A percentile compares a stretch with the other conserved stretches of the same genome.
These are phyloP conservation scores for Salvator merianae DNA, from an alignment of 2,113 vertebrate genomes.

Conservation along the genomic window DNA sequence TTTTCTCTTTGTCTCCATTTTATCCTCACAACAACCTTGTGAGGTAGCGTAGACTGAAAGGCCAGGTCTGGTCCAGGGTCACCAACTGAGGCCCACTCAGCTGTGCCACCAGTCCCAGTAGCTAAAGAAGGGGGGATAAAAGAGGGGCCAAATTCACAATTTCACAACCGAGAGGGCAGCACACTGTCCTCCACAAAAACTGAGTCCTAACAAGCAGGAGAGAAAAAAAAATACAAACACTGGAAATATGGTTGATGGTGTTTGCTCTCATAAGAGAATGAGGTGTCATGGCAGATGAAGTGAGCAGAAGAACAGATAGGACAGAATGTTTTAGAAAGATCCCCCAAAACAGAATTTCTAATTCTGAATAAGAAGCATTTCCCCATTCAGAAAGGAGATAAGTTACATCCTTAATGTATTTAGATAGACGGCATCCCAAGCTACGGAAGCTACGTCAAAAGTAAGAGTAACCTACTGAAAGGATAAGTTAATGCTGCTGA, in stretches of 20 bases:
- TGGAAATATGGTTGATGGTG: not conserved
- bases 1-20: too few relatives aligned
- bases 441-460: constrained; percentile 43
- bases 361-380: not conserved
- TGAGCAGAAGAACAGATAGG: not conserved
- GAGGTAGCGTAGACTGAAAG: too few relatives aligned
- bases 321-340: too few relatives aligned
- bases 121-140: too few relatives aligned
- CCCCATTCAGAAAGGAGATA: constrained; percentile 27
- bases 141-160: not conserved
- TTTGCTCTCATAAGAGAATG: not conserved
- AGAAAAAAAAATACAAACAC: not conserved
- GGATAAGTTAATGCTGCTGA: constrained; percentile 58
- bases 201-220: not conserved
- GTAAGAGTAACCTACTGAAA: constrained; percentile 56
- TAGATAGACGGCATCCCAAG: constrained; percentile 46
- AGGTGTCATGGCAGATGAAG: not conserved
- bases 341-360: not conserved
- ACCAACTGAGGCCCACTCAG: too few relatives aligned
- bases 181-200: not conserved
- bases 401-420: constrained; percentile 40
- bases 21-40: too few relatives aligned
- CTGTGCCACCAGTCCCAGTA: too few relatives aligned
- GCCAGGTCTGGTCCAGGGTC: too few relatives aligned
- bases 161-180: not conserved